Evolutionary conservation across 2,113 vertebrate genomes (phyloP), one percentile per base, ranked within the genome.

Genomic region (Oophaga pumilio): DNA sequence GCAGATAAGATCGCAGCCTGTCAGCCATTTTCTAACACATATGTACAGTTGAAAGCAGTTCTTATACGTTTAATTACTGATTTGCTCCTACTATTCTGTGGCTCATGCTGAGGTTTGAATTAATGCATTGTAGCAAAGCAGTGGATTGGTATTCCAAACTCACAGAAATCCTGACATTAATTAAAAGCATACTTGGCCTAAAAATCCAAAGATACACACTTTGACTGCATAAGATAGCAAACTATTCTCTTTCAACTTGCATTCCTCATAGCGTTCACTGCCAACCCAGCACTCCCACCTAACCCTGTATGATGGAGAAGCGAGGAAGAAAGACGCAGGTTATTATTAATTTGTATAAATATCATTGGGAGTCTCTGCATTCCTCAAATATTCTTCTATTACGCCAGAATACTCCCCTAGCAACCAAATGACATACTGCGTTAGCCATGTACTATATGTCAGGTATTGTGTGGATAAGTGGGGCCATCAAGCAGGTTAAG

Each of bases 331-430:
- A 85, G 68, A 76, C 26, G 83, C 69, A 85, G 83, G 83, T 85
- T 85, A 57, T 85, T 85, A 85, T 85, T 85, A 74, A 85, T 76
- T 74, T 85, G 69, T 85, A 49, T 85, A 85, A 85, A 85, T 85
- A 85, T 56, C 69, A 73, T 73, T 74, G 82, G 68, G 83, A 85
- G 69, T 50, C 83, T 76, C 15, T 68, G 17, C 83, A 76, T 85
- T 85, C 69, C 83, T 76, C 26, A 85, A 43, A 76, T 85, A 62
- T 85, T 84, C 82, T 33, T 56, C 62, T 82, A 9, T 56, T 71
- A 52, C 69, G 66, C 24, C 82, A 84, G 52, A 73, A 74, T 74
- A 76, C 68, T 71, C 33, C 68, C 82, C 24, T 84, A 73, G 68
- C 64, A 84, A 73, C 60, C 43, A 68, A n/a, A 66, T 82, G 57